Base-by-base conservation (phyloP, 1,140 invertebrate species). In the Vollenhovia emeryi region DNA sequence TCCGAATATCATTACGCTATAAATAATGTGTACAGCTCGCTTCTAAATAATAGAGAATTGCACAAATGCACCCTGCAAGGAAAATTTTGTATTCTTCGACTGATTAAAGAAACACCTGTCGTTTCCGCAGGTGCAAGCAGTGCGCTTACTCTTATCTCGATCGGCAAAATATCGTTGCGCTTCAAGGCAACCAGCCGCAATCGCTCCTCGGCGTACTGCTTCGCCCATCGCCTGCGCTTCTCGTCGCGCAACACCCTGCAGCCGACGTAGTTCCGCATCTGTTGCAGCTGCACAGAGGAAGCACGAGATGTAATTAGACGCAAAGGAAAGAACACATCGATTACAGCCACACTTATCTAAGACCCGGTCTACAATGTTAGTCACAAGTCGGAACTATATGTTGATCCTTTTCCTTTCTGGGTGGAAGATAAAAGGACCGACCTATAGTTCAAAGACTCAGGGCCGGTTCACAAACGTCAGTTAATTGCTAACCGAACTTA, bases 141-240 rank as follows among this genome's bases (percentile, higher is more conserved):
- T 2, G 18, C 50, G 82, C 60, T 90, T 94, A 98, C 97, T 88
- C 96, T 95, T 3, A 99, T 94, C 95, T 98, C 98, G 64, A 92
- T 68, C 0, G 98, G 98, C 27, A 99, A 93, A 88, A 99, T 96
- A 91, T 97, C 95, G 92, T 98, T 98, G 92, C 97, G 98, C 80
- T 97, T 96, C 40, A 99, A 90, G 4, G 97, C 96, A 93, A 98
- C 97, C 0, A 98, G 94, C 80, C 98, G 96, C 24, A 98, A 93
- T 86, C 98, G 96, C 50, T 97, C 96, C 11, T 96, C 94, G 82
- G 96, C 97, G 94, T 97, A 95, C 92, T 98, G 96, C 80, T 96
- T 96, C 2, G 97, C 96, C 85, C 96, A 95, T 91, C 96, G 96
- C 76, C 98, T 95, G 68, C 97, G 95, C 92, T 98, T 98, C 0